phyloP scores from a whole-genome alignment of 2,797 vertebrate genomes.

The Scarus forsteni region DNA sequence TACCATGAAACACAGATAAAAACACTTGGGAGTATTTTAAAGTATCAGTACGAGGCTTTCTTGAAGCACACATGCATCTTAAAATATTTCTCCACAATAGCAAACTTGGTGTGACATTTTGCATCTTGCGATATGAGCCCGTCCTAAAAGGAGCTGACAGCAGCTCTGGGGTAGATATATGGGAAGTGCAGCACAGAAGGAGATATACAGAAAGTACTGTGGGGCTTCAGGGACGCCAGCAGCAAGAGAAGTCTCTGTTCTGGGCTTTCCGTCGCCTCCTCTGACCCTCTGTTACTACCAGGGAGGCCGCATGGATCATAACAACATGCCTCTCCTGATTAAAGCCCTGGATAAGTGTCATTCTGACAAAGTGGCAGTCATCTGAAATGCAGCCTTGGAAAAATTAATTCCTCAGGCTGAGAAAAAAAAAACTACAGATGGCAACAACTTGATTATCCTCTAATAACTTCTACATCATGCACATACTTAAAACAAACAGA shows the following conservation, averaged over 20 bases:
- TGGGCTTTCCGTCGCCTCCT: slow-evolving; percentile 65
- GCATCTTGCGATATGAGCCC: slow-evolving; percentile 76
- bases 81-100: slow-evolving; percentile 52
- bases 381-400: slow-evolving; percentile 50
- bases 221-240: slow-evolving; percentile 60
- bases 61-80: slow-evolving; percentile 18
- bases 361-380: slow-evolving; percentile 42
- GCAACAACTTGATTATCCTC: slow-evolving; percentile 47
- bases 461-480: slow-evolving; percentile 39
- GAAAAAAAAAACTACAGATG: slow-evolving; percentile 23
- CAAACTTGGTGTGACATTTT: slow-evolving; percentile 77
- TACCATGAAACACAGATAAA: slow-evolving; percentile 19
- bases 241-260: slow-evolving; percentile 49
- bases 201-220: slow-evolving; percentile 44
- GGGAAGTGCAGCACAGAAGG: slow-evolving; percentile 64
- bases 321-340: slow-evolving; percentile 63
- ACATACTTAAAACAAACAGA: slow-evolving; percentile 54
- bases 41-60: slow-evolving; percentile 39
- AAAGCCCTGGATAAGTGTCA: slow-evolving; percentile 54
- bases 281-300: slow-evolving; percentile 55
- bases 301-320: slow-evolving; percentile 56
- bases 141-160: slow-evolving; percentile 79
- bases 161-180: slow-evolving; percentile 70
- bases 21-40: not conserved
- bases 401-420: slow-evolving; percentile 32